A percentile compares a stretch with the other conserved stretches of the same genome.
Conservation (phyloP, 2,888 invertebrate genomes). For the Nymphalis polychloros region DNA sequence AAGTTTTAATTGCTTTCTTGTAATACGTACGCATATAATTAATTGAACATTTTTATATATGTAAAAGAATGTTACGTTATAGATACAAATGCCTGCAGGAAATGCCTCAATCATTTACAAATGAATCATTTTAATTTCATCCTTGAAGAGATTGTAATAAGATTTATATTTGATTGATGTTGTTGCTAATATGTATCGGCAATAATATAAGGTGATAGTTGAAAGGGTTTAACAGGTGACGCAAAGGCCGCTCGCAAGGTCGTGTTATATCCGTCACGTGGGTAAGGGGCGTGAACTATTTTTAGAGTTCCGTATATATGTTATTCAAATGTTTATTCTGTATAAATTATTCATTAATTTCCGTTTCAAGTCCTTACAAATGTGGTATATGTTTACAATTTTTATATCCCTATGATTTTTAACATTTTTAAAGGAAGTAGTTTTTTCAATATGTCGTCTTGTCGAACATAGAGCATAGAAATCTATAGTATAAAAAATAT, state of each 20-base stretch:
- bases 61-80: neutral
- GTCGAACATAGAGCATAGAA: no score
- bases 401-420: no score
- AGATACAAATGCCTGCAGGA: slow-evolving; percentile 4
- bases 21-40: neutral
- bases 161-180: slow-evolving; percentile 4
- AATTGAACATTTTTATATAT: slow-evolving; percentile 1
- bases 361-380: neutral
- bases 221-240: slow-evolving; percentile 53
- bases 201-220: slow-evolving; percentile 52
- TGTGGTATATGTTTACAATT: neutral
- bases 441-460: no score
- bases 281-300: slow-evolving; percentile 1
- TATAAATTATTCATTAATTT: neutral
- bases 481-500: no score
- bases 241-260: slow-evolving; percentile 64
- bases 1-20: neutral
- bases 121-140: slow-evolving; percentile 14
- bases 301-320: neutral
- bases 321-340: neutral
- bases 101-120: slow-evolving; percentile 16
- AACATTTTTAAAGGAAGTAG: no score
- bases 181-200: slow-evolving; percentile 18
- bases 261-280: slow-evolving; percentile 41
- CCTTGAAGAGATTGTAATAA: slow-evolving; percentile 10